Evolutionary conservation across 2,113 vertebrate genomes (phyloP), one percentile per base, ranked within the genome.

Genomic region (Lipotes vexillifer): DNA sequence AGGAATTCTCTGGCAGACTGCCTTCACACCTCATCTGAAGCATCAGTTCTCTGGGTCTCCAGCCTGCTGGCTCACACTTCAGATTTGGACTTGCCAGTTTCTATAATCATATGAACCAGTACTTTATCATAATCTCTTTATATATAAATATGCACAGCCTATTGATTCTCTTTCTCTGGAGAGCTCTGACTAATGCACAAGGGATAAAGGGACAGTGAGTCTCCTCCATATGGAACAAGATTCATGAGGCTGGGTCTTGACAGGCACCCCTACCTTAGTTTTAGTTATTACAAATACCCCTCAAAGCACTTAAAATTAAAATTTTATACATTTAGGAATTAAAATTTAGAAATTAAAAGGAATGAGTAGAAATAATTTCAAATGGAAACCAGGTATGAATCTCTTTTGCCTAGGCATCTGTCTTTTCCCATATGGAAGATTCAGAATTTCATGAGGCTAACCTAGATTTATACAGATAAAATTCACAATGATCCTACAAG

Each of bases 381-480:
- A 25, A 36, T 85, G 46, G 57, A 44, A 96, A 59, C 65, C 21
- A 90, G 8, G 5, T 27, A 74, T 77, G 29, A 71, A 8, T 92
- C 75, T 95, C 18, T 83, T 88, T 88, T 63, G n/a, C 29, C 4
- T 68, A 71, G 41, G 57, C 21, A 55, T 84, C 9, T 74, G 1
- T 41, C 31, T 91, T 92, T 92, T 52, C 25, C 46, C 11, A 36
- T 59, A 15, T 36, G n/a, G 44, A 46, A 61, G 74, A 66, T 59
- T 82, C 23, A 94, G 72, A 80, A 94, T 89, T 93, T 92, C 44
- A 52, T 49, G 41, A 78, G 63, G 36, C 15, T 80, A 80, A 61
- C 77, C 92, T 84, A 88, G 66, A 77, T 93, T 82, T 82, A 49
- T 61, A 29, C 13, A 92, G 29, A 80, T 41, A 41, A 94, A 97